Evolutionary conservation across 2,797 vertebrate species (phyloP).

Genomic region (Sphenopsis melanotis): DNA sequence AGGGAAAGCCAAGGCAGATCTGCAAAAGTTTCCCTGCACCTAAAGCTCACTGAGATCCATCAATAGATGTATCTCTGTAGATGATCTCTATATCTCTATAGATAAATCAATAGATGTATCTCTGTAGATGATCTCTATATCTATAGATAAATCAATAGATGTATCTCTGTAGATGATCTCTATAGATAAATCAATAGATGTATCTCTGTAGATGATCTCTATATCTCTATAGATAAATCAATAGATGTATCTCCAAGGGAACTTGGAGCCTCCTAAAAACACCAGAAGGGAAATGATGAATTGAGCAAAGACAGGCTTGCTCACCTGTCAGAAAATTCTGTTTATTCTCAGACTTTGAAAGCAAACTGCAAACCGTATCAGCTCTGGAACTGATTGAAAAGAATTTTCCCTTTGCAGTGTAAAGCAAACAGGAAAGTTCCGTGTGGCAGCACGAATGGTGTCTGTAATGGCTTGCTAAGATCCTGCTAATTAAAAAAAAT

Average conservation of each 20-base stretch:
- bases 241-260: neutral
- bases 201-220: too few relatives aligned
- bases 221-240: neutral
- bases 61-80: neutral
- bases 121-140: too few relatives aligned
- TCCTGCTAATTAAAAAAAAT: slow-evolving; percentile 71
- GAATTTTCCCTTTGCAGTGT: slow-evolving; percentile 35
- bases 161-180: too few relatives aligned
- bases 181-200: too few relatives aligned
- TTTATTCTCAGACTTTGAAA: neutral
- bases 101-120: neutral
- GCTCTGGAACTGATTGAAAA: slow-evolving; percentile 49
- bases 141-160: neutral
- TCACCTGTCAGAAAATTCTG: neutral
- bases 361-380: slow-evolving; percentile 8
- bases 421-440: slow-evolving; percentile 59
- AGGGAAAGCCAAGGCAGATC: neutral
- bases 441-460: slow-evolving; percentile 38
- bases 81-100: too few relatives aligned
- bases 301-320: neutral
- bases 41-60: neutral
- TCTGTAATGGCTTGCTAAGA: slow-evolving; percentile 70
- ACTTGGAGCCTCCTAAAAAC: neutral
- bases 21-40: neutral
- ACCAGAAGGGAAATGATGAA: neutral